Base-by-base conservation (phyloP, 2,113 vertebrate genomes). In the Ceyx cyanopectus region DNA sequence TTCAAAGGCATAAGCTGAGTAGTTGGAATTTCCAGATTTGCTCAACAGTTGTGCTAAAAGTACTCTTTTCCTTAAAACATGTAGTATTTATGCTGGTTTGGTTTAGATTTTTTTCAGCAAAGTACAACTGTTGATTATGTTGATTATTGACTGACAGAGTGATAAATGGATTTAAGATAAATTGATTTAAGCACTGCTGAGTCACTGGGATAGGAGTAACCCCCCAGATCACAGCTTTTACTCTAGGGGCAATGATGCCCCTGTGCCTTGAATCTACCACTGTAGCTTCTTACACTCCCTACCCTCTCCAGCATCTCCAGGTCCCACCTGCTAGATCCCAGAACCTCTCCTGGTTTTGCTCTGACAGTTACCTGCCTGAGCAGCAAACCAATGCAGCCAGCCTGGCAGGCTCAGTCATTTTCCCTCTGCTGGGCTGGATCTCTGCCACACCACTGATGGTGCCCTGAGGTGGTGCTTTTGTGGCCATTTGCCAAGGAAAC, bases 21-120 rank as follows among this genome's bases (percentile, higher is more conserved):
- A 90, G 62, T 8, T 68, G 58, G n/a, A 81, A 87, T 94, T 91
- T 93, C 89, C 54, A 79, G 62, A 93, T 91, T 65, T 93, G 34
- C 29, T 79, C 66, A 87, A 76, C 58, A 57, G 18, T 61, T 90
- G 41, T 85, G 58, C 32, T 87, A 76, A 68, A 87, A 17, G 13
- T 20, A 34, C 41, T 61, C 82, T 80, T 82, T 76, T 95, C 82
- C 40, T 79, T 85, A 65, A 79, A 95, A 70, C 66, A 81, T 0
- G 0, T 37, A 30, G 4, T 0, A 0, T 81, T 92, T 70, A 62
- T 75, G 74, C 23, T 74, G 29, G 34, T 67, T 37, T 37, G 37
- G 37, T 37, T 37, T 37, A 37, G 37, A 10, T 37, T 37, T 93
- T 93, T 85, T 87, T 40, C 43, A 78, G 27, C 22, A 12, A 92